These are phyloP conservation scores for Toxostoma redivivum DNA, from an alignment of 2,113 vertebrate species.

Conservation along the genomic window DNA sequence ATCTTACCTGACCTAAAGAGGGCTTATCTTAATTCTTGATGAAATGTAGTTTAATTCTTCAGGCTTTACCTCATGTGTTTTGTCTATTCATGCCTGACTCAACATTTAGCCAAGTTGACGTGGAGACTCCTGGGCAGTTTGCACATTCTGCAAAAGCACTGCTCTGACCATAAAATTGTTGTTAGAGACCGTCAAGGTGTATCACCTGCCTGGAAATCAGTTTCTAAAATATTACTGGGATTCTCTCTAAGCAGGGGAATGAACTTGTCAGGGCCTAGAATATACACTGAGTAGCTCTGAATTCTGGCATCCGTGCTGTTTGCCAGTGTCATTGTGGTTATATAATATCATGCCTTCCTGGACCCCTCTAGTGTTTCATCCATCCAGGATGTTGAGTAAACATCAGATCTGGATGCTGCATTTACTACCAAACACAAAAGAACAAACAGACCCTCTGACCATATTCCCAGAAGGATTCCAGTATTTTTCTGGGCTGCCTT, in stretches of 20 bases:
- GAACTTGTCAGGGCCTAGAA: not conserved
- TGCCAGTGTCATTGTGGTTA: not conserved
- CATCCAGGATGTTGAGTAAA: not conserved
- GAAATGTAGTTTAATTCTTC: not conserved
- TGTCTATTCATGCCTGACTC: not conserved
- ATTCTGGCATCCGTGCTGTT: not conserved
- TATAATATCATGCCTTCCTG: not conserved
- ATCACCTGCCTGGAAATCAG: not conserved
- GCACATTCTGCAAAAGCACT: not conserved
- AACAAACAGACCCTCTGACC: not conserved
- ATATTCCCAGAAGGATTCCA: not conserved
- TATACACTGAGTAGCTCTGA: fast-evolving
- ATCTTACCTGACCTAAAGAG: not conserved
- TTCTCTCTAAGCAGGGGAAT: not conserved
- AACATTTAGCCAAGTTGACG: fast-evolving
- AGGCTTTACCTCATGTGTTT: not conserved
- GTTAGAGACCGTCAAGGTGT: not conserved
- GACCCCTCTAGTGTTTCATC: not conserved
- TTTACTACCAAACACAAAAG: not conserved
- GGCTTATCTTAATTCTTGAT: not conserved
- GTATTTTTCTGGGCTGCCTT: slow-evolving; percentile 14
- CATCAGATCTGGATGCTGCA: not conserved
- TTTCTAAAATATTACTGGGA: not conserved
- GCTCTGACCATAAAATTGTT: not conserved
- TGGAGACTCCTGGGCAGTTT: not conserved